A percentile compares a stretch with the other conserved stretches of the same genome.
Evolutionary conservation across 2,888 invertebrate species (phyloP).

Genomic region (Pammene aurita): DNA sequence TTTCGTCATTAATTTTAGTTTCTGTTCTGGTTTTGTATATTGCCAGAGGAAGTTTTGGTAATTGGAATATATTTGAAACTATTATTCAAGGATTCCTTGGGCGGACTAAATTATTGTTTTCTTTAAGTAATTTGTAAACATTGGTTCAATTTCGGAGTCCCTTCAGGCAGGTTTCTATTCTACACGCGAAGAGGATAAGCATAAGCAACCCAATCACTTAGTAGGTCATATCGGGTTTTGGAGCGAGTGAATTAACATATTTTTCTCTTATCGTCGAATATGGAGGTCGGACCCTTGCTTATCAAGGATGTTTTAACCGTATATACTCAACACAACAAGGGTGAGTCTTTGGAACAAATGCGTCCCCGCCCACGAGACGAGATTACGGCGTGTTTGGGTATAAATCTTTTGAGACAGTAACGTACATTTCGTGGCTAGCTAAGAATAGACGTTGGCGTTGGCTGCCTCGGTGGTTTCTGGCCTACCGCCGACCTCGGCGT

Average conservation of each 20-base stretch:
- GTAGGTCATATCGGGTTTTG: slow-evolving; percentile 77
- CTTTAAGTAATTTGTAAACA: slow-evolving; percentile 76
- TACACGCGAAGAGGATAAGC: slow-evolving; percentile 72
- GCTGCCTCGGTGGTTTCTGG: slow-evolving; percentile 60
- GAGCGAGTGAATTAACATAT: slow-evolving; percentile 79
- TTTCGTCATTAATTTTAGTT: slow-evolving; percentile 30
- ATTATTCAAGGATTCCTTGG: slow-evolving; percentile 6
- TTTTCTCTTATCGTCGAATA: slow-evolving; percentile 78
- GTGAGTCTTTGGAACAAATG: slow-evolving; percentile 70
- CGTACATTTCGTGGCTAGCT: slow-evolving; percentile 72
- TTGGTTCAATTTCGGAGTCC: slow-evolving; percentile 67
- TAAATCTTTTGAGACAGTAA: slow-evolving; percentile 78
- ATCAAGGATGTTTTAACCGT: slow-evolving; percentile 74
- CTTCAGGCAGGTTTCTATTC: slow-evolving; percentile 74
- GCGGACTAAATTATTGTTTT: slow-evolving; percentile 36
- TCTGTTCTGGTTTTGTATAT: neutral
- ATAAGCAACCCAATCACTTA: slow-evolving; percentile 78
- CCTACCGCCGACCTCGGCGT: slow-evolving; percentile 55
- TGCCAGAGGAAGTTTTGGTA: slow-evolving; percentile 11
- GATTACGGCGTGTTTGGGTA: slow-evolving; percentile 76
- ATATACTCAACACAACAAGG: slow-evolving; percentile 68
- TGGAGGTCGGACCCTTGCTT: slow-evolving; percentile 71
- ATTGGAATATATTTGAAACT: slow-evolving; percentile 22
- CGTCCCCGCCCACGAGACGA: slow-evolving; percentile 76
- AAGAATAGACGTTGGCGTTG: slow-evolving; percentile 71